Base-by-base conservation (phyloP, 2,797 vertebrate genomes). In the Phataginus tetradactyla region DNA sequence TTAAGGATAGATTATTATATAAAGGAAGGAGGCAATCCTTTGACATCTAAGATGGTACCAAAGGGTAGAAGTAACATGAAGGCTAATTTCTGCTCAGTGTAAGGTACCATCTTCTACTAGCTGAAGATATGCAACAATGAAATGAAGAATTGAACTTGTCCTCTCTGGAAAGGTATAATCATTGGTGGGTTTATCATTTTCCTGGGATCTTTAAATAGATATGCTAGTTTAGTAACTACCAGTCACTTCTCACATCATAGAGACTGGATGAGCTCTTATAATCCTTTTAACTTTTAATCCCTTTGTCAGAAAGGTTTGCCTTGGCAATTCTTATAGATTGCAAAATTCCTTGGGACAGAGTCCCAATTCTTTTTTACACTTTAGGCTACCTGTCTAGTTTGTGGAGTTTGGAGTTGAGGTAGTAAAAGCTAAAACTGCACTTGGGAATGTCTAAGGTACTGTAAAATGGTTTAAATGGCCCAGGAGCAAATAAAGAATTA, bases 371-470 rank as follows among this genome's bases (percentile, higher is more conserved):
- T 29, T 69, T 51, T 7, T 74, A 55, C 17, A 77, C 39, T 57
- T 92, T 79, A 71, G 37, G 51, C 37, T 94, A 55, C 14, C 34
- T 94, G 71, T 81, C 29, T 89, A 37, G 25, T 63, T 94, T 88
- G 81, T 86, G 15, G 20, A 77, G 15, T 66, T 93, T 78, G 10
- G 61, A 78, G 6, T 72, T 49, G 17, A 79, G 57, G 7, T 84
- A 37, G 57, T 74, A 89, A 96, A 91, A 86, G 8, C 20, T 94
- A 75, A 87, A 80, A n/a, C 27, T 80, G n/a, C 14, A n/a, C 23
- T 45, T 97, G 25, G 7, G 42, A 94, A 89, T 91, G 68, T 20
- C 45, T 23, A 61, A 86, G 32, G 37, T 83, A 57, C 45, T 74
- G 51, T 51, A 86, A 49, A 91, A 83, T 83, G 11, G 18, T 53